A percentile compares a stretch with the other conserved stretches of the same genome.
Evolutionary conservation across 2,113 vertebrate species (phyloP).

Genomic region (Diadophis punctatus): DNA sequence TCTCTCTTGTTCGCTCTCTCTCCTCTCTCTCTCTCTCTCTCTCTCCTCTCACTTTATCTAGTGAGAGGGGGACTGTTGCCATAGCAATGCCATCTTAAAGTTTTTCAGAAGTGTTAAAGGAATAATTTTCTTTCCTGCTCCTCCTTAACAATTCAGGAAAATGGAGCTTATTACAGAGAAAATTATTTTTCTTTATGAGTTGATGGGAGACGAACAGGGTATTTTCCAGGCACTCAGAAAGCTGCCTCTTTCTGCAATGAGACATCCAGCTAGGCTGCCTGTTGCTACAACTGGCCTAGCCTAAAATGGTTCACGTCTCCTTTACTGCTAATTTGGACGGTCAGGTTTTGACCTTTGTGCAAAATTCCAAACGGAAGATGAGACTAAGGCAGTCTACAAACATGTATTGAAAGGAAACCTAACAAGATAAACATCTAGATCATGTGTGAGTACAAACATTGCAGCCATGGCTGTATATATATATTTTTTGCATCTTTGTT

Average conservation of each 20-base stretch:
- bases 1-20: background rate
- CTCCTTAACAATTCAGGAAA: constrained; percentile 64
- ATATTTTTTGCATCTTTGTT: background rate
- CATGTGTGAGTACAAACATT: constrained; percentile 22
- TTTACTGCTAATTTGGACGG: constrained; percentile 10
- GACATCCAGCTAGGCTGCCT: constrained; percentile 43
- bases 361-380: background rate
- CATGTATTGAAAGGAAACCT: constrained; percentile 20
- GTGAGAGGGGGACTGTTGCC: constrained; percentile 67
- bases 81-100: constrained; percentile 77
- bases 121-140: constrained; percentile 70
- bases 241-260: constrained; percentile 44
- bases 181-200: constrained; percentile 42
- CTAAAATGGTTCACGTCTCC: constrained; percentile 32
- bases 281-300: constrained; percentile 58
- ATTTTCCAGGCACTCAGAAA: constrained; percentile 46
- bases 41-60: constrained; percentile 26
- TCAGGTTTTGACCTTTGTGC: background rate
- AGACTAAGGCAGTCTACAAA: background rate
- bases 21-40: constrained; percentile 7
- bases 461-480: background rate
- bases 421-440: background rate
- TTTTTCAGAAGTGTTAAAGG: constrained; percentile 72
- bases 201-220: constrained; percentile 50
- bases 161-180: constrained; percentile 68